Evolutionary conservation across 2,797 vertebrate species (phyloP), one percentile per base, ranked within the genome.

Genomic region (Channallabes apus): DNA sequence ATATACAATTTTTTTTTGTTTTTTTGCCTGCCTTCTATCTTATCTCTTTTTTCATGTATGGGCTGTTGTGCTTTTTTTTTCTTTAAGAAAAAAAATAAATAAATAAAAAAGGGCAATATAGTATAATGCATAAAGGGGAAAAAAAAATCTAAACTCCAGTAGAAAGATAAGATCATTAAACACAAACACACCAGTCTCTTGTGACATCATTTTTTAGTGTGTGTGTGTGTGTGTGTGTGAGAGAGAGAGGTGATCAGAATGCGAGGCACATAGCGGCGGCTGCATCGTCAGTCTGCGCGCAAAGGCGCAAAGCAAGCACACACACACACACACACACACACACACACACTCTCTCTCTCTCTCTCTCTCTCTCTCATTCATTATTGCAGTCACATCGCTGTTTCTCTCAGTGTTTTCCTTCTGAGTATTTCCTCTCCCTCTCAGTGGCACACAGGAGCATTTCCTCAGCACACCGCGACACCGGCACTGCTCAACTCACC

Each of bases 211-310:
- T 75, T 27, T 54, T 76, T 6, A 76, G 7, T 77, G 59, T 0
- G 7, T 8, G 58, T 22, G 18, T 61, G 0, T 32, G 64, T 12
- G 12, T 12, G 62, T 12, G 62, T 27, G 62, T 27, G 62, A 1
- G 62, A 59, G 62, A 4, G 62, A 59, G 83, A 82, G 82, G 76
- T 86, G 79, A 89, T 89, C 86, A 82, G 84, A 87, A 88, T 88
- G 82, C 87, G 75, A 69, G 71, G 78, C 80, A 85, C 89, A 89
- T 89, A 86, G 71, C 82, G 62, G 84, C 41, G 78, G 68, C 73
- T 81, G 78, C 82, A 88, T 80, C 84, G 87, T 81, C 86, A 87
- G 87, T 88, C 87, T 84, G 88, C 82, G 79, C 84, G 68, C 73
- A 86, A 61, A 79, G 82, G 67, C 84, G 83, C 85, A 78, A 65